Evolutionary conservation across 2,113 vertebrate species (phyloP).

Genomic region (Rhinoptilus africanus): DNA sequence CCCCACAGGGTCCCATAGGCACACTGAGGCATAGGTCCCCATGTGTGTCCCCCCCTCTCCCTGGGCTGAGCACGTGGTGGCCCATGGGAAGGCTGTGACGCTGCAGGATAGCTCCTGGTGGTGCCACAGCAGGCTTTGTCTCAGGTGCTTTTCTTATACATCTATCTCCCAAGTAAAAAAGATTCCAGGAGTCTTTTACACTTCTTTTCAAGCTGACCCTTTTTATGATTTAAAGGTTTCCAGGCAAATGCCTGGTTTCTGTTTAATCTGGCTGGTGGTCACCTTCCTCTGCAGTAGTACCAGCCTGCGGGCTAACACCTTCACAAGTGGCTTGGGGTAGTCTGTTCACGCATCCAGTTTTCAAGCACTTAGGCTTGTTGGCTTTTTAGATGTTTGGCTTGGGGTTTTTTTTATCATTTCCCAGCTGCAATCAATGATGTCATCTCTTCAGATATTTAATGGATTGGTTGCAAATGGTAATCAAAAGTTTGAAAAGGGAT

Average conservation of each 20-base stretch:
- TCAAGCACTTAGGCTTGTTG: not conserved
- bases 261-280: not conserved
- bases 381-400: not conserved
- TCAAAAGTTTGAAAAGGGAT: not conserved
- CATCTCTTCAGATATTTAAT: not conserved
- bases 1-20: not conserved
- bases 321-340: not conserved
- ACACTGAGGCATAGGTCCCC: accelerated
- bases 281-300: not conserved
- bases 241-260: not conserved
- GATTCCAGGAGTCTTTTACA: not conserved
- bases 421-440: not conserved
- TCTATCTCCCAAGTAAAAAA: not conserved
- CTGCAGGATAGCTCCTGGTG: not conserved
- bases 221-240: not conserved
- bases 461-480: not conserved
- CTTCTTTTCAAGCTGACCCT: not conserved
- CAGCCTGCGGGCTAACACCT: not conserved
- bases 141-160: not conserved
- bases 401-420: not conserved
- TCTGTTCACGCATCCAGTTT: not conserved
- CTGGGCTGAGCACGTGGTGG: not conserved
- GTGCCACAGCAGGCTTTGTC: not conserved
- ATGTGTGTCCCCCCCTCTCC: not conserved
- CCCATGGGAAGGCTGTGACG: accelerated